Base-by-base conservation (phyloP, 2,888 invertebrate genomes). In the Monopis laevigella region DNA sequence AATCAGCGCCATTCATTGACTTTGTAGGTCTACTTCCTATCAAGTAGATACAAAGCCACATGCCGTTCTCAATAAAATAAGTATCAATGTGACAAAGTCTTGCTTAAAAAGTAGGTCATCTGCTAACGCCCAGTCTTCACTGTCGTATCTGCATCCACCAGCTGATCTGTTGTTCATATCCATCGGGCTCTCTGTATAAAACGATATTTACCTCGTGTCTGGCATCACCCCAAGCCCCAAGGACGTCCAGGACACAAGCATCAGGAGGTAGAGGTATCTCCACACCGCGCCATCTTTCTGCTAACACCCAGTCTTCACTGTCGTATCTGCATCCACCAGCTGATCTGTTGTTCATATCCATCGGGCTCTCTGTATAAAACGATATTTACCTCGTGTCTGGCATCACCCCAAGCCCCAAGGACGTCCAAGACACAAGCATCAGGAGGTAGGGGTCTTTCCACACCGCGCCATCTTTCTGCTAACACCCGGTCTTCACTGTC, bases 391-490 rank as follows among this genome's bases (percentile, higher is more conserved):
- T 80, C 80, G 41, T 80, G 80, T 42, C 78, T 59, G 1, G 80
- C 80, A 34, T 80, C 78, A 13, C 90, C 92, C 92, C 92, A 93
- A 17, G 91, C 89, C 45, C 88, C 88, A 82, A 92, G 85, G 39
- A 93, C 88, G 56, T 90, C 89, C 43, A 92, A 72, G 46, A 92
- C 89, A 43, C 86, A 85, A 38, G 89, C 88, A 52, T 87, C 84
- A 19, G 88, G 86, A 43, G 86, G 88, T 48, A 89, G 70, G 39
- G 85, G 88, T 52, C 86, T 84, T 69, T 89, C 92, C 43, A 92
- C 88, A 52, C 89, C 88, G 58, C 91, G 80, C 90, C 90, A 88
- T 57, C 89, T 67, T n/a, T 91, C 91, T 27, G 90, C 88, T 55
- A 91, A 84, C 60, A 88, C 86, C 83, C 89, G 91, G 55, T 84